These are phyloP conservation scores for Bos taurus DNA, from an alignment of 2,113 vertebrate genomes.

Conservation along the genomic window DNA sequence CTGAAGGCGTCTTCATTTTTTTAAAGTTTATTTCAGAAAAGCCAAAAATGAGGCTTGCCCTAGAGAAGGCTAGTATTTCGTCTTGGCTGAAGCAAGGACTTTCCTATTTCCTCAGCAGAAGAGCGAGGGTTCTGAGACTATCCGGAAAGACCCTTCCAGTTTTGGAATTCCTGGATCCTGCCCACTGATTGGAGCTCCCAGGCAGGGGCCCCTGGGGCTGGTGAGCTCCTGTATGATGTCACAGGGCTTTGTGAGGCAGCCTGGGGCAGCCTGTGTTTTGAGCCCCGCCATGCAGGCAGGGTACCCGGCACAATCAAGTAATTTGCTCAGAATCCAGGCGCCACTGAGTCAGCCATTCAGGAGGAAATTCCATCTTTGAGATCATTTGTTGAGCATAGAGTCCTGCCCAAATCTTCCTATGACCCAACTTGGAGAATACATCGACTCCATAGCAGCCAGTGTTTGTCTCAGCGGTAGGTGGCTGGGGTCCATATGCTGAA, in stretches of 20 bases:
- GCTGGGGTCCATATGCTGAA: background rate
- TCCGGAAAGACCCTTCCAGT: background rate
- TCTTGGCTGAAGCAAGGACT: background rate
- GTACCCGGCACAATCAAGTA: background rate
- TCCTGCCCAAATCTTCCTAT: background rate
- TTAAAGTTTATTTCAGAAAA: background rate
- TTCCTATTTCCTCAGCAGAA: background rate
- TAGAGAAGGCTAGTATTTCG: background rate
- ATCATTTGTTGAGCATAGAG: background rate
- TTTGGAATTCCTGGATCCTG: background rate
- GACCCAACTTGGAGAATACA: background rate
- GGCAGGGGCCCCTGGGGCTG: background rate
- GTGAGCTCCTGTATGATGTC: slow-evolving; percentile 35
- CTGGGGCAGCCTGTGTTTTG: accelerated
- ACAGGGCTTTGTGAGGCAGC: background rate
- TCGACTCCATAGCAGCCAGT: background rate
- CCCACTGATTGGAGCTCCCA: too few species aligned
- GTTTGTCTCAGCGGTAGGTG: background rate
- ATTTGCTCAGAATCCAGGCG: background rate
- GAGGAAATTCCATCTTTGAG: background rate
- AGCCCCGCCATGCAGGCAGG: accelerated
- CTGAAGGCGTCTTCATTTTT: background rate
- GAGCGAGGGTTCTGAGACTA: background rate
- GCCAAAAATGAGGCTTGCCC: background rate
- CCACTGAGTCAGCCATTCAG: background rate